phyloP scores from a whole-genome alignment of 2,113 vertebrate species.

The Neodontobutis hainanensis region DNA sequence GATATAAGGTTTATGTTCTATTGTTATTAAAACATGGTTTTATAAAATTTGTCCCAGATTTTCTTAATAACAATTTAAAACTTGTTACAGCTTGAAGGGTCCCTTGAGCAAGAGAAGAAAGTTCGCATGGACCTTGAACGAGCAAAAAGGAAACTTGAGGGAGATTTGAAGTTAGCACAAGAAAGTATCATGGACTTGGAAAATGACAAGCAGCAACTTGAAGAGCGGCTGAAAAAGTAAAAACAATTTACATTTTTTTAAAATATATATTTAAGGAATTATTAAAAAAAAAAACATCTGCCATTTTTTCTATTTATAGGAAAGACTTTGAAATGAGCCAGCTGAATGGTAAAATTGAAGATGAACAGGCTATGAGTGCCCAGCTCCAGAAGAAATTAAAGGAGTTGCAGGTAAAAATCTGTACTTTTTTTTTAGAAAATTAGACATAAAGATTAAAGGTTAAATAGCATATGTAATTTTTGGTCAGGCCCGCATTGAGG shows the following conservation, averaged over 20 bases:
- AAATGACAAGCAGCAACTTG: slow-evolving; percentile 71
- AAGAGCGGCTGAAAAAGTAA: slow-evolving; percentile 73
- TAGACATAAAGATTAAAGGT: background rate
- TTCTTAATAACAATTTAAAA: background rate
- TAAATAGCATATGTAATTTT: no score
- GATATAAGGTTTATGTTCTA: no score
- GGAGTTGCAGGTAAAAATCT: slow-evolving; percentile 61
- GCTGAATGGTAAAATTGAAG: slow-evolving; percentile 60
- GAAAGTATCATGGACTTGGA: slow-evolving; percentile 69
- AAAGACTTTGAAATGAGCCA: slow-evolving; percentile 73
- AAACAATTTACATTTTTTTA: background rate
- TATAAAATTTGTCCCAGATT: no score
- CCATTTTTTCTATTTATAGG: slow-evolving; percentile 32
- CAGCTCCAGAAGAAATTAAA: slow-evolving; percentile 74
- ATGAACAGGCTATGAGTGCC: slow-evolving; percentile 56
- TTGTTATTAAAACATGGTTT: no score
- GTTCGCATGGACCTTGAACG: slow-evolving; percentile 83
- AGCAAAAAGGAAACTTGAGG: slow-evolving; percentile 77
- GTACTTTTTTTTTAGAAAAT: background rate
- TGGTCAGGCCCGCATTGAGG: slow-evolving; percentile 54
- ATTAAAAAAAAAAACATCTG: background rate
- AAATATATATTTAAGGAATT: background rate
- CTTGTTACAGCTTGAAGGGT: slow-evolving; percentile 79
- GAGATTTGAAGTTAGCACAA: slow-evolving; percentile 62
- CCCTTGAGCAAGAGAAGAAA: slow-evolving; percentile 85